Base-by-base conservation (phyloP, 2,888 invertebrate species). In the Leucophenga montana region DNA sequence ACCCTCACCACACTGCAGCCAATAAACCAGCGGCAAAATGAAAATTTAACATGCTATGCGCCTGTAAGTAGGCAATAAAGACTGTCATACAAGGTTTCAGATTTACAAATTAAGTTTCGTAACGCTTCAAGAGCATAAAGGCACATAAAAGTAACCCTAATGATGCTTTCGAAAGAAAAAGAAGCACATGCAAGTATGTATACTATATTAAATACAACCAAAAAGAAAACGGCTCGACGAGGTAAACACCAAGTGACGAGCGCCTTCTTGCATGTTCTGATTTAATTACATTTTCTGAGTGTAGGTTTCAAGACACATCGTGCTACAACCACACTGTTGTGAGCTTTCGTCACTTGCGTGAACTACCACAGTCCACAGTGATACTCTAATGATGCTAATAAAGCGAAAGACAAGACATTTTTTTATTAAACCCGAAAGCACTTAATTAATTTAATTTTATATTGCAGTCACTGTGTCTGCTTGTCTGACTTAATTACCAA, bases 381-480 rank as follows among this genome's bases (percentile, higher is more conserved):
- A 18, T 8, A 50, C 31, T 33, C 33, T 48, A 64, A 64, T 64
- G 62, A 22, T 22, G 62, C 62, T 64, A 20, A 64, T 64, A 48
- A 64, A 64, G 62, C 46, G 20, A 18, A 14, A 18, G 27, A 1
- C 31, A 64, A 22, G 48, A 46, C 46, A 64, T 48, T 18, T 64
- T 48, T 46, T 48, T 27, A 56, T 64, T 46, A 64, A 64, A 48
- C 48, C 27, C 62, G 33, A 14, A 61, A 33, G 48, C 44, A 64
- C 62, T 48, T 64, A 64, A 64, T 64, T 64, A 64, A 39, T 64
- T 64, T 64, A 46, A 59, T 22, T 59, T 59, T 59, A 13, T 48
- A 44, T 14, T 27, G 31, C 33, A 50, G 33, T 14, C 8, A n/a
- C n/a, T n/a, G n/a, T n/a, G n/a, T n/a, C n/a, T n/a, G n/a, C 11